Evolutionary conservation across 2,113 vertebrate species (phyloP), one percentile per base, ranked within the genome.

Genomic region (Chrysemys picta): DNA sequence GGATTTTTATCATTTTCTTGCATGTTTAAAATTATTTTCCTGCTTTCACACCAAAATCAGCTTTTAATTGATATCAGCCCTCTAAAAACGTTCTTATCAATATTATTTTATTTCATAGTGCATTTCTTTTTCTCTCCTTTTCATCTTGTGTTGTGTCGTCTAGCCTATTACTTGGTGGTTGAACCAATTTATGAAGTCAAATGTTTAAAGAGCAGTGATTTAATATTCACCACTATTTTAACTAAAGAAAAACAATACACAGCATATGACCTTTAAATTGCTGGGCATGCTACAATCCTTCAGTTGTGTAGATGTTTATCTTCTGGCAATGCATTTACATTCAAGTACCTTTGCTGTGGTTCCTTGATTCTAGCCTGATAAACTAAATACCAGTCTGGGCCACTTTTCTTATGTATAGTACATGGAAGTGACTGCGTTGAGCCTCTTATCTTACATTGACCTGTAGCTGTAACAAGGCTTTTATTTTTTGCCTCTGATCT

Each of bases 181-280:
- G 50, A 88, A 42, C 80, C 11, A 69, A 95, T 83, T 93, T 87
- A 93, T 65, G 75, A 89, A 80, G 79, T 89, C 45, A 65, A 78
- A 86, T 82, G 56, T 84, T 84, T 19, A 4, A 80, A 95, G 90
- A 86, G 22, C 86, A 75, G 78, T 84, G 80, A 76, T 89, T 93
- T 95, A 21, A 79, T 87, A 95, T 91, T 91, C 78, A 57, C 81
- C 81, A 45, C 83, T 84, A 91, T 93, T 94, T 59, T 91, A 96
- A 97, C 93, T 91, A 90, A 78, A 83, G 86, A 87, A 94, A 93
- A 96, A 95, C 79, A 2, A 90, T 87, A 72, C 90, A 86, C 76
- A 54, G 83, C 89, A 94, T 90, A 82, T 96, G 95, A 97, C 96
- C 95, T 97, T 97, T 97, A 96, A 97, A 96, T 97, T 96, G 91